Evolutionary conservation across 2,888 invertebrate genomes (phyloP).

Genomic region (Sympetrum striolatum): DNA sequence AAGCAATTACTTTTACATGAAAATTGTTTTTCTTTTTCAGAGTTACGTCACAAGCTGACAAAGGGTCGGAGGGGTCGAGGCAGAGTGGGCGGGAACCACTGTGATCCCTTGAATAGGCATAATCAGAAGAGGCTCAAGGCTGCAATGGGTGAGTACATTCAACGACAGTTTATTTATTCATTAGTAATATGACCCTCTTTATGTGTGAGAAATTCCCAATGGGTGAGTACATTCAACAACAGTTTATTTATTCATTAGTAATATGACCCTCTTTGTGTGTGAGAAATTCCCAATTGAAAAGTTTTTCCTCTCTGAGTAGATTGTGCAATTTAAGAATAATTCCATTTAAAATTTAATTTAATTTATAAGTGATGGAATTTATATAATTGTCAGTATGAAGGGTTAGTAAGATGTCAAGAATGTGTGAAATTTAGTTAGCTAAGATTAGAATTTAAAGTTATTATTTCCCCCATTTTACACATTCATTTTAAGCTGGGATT

Average conservation of each 20-base stretch:
- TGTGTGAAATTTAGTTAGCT: no score
- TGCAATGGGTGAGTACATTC: neutral
- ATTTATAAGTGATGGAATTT: no score
- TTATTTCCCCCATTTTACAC: no score
- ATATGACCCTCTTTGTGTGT: neutral
- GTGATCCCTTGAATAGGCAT: conserved; percentile 47
- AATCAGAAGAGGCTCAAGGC: conserved; percentile 46
- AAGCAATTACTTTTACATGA: neutral
- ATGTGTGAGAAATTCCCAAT: neutral
- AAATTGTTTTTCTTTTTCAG: conserved; percentile 50
- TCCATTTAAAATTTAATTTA: neutral
- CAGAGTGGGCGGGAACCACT: conserved; percentile 44
- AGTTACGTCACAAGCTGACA: conserved; percentile 60
- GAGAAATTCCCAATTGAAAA: neutral
- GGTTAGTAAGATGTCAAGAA: no score
- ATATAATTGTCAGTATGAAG: no score
- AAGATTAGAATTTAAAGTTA: no score
- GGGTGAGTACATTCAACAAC: neutral
- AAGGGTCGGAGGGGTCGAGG: conserved; percentile 57
- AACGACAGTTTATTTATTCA: neutral
- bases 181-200: neutral
- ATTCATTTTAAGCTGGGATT: no score
- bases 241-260: neutral
- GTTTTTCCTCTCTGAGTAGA: neutral
- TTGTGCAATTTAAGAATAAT: neutral